Evolutionary conservation across 2,113 vertebrate genomes (phyloP).

Genomic region (Gavia stellata): DNA sequence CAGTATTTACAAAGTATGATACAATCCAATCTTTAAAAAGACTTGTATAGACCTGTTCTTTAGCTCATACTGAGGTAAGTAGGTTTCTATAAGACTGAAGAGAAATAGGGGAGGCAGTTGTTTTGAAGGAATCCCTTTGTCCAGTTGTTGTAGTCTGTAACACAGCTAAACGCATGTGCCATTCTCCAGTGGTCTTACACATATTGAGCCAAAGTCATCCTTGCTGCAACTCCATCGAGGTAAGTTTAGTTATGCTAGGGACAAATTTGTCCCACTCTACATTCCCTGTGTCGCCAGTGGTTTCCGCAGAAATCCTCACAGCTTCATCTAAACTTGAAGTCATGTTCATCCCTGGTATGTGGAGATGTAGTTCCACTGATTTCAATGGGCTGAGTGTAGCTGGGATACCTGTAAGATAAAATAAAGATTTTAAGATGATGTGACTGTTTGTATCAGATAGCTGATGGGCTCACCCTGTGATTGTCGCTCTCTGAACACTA

Average conservation of each 20-base stretch:
- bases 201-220: slow-evolving; percentile 25
- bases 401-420: slow-evolving; percentile 23
- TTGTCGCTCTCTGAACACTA: not conserved
- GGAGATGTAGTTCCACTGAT: slow-evolving; percentile 6
- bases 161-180: not conserved
- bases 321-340: slow-evolving; percentile 26
- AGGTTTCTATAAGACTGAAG: slow-evolving; percentile 52
- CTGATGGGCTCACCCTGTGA: not conserved
- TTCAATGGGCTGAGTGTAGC: slow-evolving; percentile 21
- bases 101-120: slow-evolving; percentile 1
- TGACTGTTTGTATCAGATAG: not conserved
- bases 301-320: slow-evolving; percentile 10
- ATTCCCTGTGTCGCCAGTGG: not conserved
- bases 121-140: slow-evolving; percentile 3
- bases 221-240: slow-evolving; percentile 48
- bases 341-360: slow-evolving; percentile 15
- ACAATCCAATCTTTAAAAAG: slow-evolving; percentile 26
- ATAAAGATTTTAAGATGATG: not conserved
- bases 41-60: slow-evolving; percentile 49
- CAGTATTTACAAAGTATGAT: slow-evolving; percentile 32
- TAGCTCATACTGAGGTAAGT: slow-evolving; percentile 62
- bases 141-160: not conserved
- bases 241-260: slow-evolving; percentile 29
- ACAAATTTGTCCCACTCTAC: not conserved
- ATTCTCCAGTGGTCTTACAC: not conserved